Evolutionary conservation across 2,797 vertebrate species (phyloP).

Genomic region (Fundulus diaphanus): DNA sequence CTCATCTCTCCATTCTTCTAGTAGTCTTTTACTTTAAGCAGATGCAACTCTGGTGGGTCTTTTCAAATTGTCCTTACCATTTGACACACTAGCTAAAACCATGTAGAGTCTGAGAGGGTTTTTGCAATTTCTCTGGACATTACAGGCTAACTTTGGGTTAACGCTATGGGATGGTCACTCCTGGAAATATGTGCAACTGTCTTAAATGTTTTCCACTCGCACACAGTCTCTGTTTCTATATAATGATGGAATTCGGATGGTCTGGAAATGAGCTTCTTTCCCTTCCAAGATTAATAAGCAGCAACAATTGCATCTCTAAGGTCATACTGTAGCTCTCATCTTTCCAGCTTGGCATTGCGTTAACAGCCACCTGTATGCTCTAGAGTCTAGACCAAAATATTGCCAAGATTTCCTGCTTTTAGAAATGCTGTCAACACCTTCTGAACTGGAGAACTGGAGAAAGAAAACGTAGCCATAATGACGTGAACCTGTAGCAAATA

Average conservation of each 20-base stretch:
- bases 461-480: neutral
- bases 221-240: neutral
- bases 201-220: neutral
- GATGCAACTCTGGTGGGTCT: no score
- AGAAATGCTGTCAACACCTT: neutral
- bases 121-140: neutral
- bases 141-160: neutral
- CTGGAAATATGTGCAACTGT: neutral
- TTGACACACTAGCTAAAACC: no score
- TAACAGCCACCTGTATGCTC: neutral
- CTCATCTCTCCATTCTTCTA: neutral
- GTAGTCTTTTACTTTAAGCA: neutral
- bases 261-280: neutral
- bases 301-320: neutral
- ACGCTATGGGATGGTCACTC: neutral
- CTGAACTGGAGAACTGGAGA: constrained; percentile 31
- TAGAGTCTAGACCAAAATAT: neutral
- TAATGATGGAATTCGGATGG: neutral
- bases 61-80: neutral
- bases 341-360: neutral
- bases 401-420: neutral
- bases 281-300: neutral
- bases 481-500: constrained; percentile 39
- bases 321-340: neutral
- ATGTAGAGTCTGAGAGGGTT: neutral